Evolutionary conservation across 2,888 invertebrate genomes (phyloP).

Genomic region (Drosophila niveifrons): DNA sequence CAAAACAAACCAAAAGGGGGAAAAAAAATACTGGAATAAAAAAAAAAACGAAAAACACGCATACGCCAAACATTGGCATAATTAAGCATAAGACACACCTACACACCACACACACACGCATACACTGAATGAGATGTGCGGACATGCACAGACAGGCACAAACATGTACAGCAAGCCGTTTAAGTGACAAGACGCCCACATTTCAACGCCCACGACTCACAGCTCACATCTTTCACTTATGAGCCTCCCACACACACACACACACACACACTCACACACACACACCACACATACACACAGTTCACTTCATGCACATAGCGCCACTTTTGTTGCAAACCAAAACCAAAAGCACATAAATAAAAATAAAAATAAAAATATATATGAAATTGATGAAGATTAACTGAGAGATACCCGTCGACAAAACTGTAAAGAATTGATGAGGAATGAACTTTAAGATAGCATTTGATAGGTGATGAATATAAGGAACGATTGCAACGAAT

Average conservation of each 20-base stretch:
- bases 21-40: constrained; percentile 10
- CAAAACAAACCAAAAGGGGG: constrained; percentile 11
- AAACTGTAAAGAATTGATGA: too few relatives aligned
- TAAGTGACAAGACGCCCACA: constrained; percentile 45
- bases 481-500: too few relatives aligned
- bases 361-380: not conserved
- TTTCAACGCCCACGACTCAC: constrained; percentile 43
- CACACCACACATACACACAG: constrained; percentile 10
- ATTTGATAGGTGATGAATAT: too few relatives aligned
- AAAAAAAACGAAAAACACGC: constrained; percentile 57
- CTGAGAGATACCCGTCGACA: constrained; percentile 20
- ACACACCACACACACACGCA: constrained; percentile 16
- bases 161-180: constrained; percentile 16
- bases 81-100: constrained; percentile 61
- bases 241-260: constrained; percentile 27
- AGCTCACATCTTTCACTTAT: constrained; percentile 32
- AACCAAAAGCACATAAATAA: not conserved
- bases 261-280: constrained; percentile 1
- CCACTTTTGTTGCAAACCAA: constrained; percentile 55
- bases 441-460: too few relatives aligned
- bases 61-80: constrained; percentile 66
- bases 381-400: not conserved
- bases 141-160: constrained; percentile 10
- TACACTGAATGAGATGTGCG: not conserved
- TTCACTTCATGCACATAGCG: constrained; percentile 71